Evolutionary conservation across 1,140 invertebrate genomes (phyloP), one percentile per base, ranked within the genome.

Genomic region (Ceratina australensis): DNA sequence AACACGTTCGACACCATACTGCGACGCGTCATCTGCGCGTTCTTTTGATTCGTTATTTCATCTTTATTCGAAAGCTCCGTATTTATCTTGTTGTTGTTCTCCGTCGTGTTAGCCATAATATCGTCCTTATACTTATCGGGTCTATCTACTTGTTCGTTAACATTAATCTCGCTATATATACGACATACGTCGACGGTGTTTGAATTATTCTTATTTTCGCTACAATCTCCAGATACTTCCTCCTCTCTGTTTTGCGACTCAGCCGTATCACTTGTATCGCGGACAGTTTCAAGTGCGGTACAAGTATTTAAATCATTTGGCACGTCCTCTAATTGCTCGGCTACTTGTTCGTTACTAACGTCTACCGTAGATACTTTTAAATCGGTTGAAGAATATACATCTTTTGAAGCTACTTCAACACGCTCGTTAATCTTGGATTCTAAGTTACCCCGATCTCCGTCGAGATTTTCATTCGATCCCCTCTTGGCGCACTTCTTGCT

Each of bases 1-100:
- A 95, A 84, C 4, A 95, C 93, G 82, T 95, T 93, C 4, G 94
- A 94, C 47, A 93, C 91, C 79, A 94, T 93, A 69, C 93, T 94
- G 84, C 93, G 93, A 85, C 93, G 93, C 60, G 94, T 93, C 68
- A 94, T 92, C 86, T 93, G 93, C 72, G 93, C 92, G 79, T 94
- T 94, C 68, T 93, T 93, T 63, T 93, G 91, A 85, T 94, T 94
- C 28, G 93, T 93, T 90, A 94, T 93, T 86, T 94, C 93, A 20
- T 93, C 93, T 77, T 93, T 65, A 63, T 74, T 78, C 7, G 60
- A 71, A n/a, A 66, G 5, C n/a, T 81, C 56, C 3, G 26, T 3
- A 0, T 42, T 63, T 0, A 47, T 50, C n/a, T 67, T 63, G 13
- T 80, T 60, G 22, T 84, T 79, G 42, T 61, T 59, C 47, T 50